Base-by-base conservation (phyloP, 2,797 vertebrate genomes). In the Alosa sapidissima region DNA sequence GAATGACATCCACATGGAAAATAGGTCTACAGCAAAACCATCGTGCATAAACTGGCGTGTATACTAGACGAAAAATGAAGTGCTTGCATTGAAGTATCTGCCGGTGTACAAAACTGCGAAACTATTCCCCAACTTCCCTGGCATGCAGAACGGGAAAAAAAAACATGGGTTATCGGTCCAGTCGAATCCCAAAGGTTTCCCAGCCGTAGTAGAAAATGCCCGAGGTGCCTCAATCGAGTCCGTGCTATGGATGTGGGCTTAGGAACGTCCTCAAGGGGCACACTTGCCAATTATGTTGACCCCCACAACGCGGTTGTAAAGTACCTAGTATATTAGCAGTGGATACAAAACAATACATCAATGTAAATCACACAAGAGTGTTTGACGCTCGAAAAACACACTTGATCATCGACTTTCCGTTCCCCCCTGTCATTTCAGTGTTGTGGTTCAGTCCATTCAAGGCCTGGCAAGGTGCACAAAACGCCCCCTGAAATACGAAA, bases 171-270 rank as follows among this genome's bases (percentile, higher is more conserved):
- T 78, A 47, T 21, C 41, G 7, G 72, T 78, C 72, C 41, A 78
- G 72, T 45, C 36, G 16, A 47, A 78, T 78, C 41, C 72, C 36
- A 78, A 78, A 78, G 41, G 36, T 47, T 78, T 78, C 19, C 41
- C 41, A 78, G 72, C 47, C 13, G 11, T 65, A 28, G 21, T 13
- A 14, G 47, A 41, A 83, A 52, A 9, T 86, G 82, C 87, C 86
- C 2, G 90, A 93, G 92, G 91, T 83, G 28, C 82, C 86, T 93
- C 88, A 94, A 87, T 92, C 14, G 93, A 95, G 85, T 88, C 87
- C 0, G 92, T 94, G 84, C 47, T 21, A 85, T 58, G 65, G 87
- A 87, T 81, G 41, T 47, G 19, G 85, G 81, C 82, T 51, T 78
- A 58, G 60, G 24, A 1, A 78, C 48, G 21, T 49, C 8, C 6